These are phyloP conservation scores for Abramis brama DNA, from an alignment of 2,113 vertebrate genomes.

Conservation along the genomic window DNA sequence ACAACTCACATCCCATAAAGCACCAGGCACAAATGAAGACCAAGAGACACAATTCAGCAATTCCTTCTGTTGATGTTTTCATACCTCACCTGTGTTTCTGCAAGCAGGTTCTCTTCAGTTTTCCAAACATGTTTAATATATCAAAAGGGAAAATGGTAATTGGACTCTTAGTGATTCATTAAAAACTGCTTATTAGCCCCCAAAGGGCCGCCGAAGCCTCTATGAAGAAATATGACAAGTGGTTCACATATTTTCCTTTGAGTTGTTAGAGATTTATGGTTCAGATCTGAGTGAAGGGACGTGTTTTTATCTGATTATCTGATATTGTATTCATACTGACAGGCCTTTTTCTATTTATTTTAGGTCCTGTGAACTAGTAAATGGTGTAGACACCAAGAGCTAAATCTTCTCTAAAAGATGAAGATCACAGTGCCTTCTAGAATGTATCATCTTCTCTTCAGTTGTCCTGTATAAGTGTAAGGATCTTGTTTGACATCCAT, in stretches of 20 bases:
- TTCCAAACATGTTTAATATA: not conserved
- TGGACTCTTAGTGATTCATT: not conserved
- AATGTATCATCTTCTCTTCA: not conserved
- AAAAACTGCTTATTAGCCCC: not conserved
- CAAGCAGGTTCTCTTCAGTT: not conserved
- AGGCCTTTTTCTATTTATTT: constrained; percentile 3
- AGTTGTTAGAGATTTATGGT: not conserved
- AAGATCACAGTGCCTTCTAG: not conserved
- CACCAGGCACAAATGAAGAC: constrained; percentile 3
- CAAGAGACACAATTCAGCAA: not conserved
- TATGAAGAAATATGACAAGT: not conserved
- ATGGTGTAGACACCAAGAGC: not conserved
- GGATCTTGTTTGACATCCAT: not conserved
- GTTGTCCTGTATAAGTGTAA: not conserved
- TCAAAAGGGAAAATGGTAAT: not conserved
- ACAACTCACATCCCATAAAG: constrained; percentile 5
- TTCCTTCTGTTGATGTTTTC: constrained; percentile 2
- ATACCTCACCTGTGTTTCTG: not conserved
- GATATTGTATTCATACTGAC: not conserved
- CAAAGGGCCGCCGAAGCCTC: not conserved
- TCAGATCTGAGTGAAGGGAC: not conserved
- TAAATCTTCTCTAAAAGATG: constrained; percentile 2
- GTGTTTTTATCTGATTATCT: not conserved
- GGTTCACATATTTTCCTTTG: not conserved
- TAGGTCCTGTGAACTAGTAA: not conserved